These are phyloP conservation scores for Geophilus truncorum DNA, from an alignment of 2,888 invertebrate species.

Conservation along the genomic window DNA sequence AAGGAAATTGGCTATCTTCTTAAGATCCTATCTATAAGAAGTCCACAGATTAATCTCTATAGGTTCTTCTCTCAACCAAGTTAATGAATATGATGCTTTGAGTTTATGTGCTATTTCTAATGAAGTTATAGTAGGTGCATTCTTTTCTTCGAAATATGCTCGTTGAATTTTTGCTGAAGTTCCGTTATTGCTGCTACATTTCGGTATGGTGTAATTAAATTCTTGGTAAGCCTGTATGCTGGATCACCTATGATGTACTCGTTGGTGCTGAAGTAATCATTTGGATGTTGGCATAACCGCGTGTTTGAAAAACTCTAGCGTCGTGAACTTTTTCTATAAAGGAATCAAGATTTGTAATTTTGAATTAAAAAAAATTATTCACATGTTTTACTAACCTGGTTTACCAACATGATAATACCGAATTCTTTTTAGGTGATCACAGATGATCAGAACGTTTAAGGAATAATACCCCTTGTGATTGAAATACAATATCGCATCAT, in stretches of 20 bases:
- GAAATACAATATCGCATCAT: neutral
- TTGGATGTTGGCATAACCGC: neutral
- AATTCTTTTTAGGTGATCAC: neutral
- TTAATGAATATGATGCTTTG: too few relatives aligned
- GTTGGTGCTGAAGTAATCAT: neutral
- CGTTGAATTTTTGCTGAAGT: neutral
- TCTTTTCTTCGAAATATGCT: neutral
- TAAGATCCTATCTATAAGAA: too few relatives aligned
- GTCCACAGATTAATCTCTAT: too few relatives aligned
- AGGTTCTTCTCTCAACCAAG: too few relatives aligned
- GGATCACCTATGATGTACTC: neutral
- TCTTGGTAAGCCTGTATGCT: neutral
- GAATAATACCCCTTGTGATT: neutral
- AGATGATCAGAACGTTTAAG: neutral
- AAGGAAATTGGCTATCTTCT: too few relatives aligned
- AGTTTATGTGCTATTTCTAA: too few relatives aligned
- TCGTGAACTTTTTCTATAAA: neutral
- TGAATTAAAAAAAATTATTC: too few relatives aligned
- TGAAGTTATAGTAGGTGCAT: too few relatives aligned
- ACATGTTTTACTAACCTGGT: neutral
- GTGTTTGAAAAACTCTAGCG: neutral
- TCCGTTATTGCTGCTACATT: neutral
- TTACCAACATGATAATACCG: neutral
- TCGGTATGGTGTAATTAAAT: neutral
- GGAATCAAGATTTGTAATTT: too few relatives aligned